A percentile compares a stretch with the other conserved stretches of the same genome.
phyloP scores from a whole-genome alignment of 2,888 invertebrate genomes.

The Aleiodes leptofemur region DNA sequence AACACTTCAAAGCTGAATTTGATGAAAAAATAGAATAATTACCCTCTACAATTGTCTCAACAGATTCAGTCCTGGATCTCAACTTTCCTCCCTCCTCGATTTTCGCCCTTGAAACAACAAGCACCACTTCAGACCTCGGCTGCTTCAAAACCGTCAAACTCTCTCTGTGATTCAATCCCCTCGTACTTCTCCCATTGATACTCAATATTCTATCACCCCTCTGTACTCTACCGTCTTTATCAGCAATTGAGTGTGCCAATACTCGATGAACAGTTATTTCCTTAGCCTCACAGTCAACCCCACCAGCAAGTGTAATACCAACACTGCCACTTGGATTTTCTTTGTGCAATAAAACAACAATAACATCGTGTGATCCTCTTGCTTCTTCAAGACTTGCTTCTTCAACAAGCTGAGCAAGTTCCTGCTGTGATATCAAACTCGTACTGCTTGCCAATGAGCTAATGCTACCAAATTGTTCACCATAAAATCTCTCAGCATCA shows the following conservation, averaged over 20 bases:
- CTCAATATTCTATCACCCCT: conserved; percentile 92
- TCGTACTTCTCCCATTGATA: conserved; percentile 90
- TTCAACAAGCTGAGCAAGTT: conserved; percentile 81
- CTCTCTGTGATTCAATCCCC: conserved; percentile 90
- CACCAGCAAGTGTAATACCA: conserved; percentile 92
- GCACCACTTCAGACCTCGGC: conserved; percentile 86
- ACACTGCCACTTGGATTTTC: conserved; percentile 85
- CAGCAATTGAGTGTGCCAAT: conserved; percentile 89
- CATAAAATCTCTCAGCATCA: conserved; percentile 63
- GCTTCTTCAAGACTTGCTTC: conserved; percentile 82
- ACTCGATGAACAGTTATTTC: conserved; percentile 95
- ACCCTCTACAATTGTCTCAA: conserved; percentile 73
- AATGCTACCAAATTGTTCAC: conserved; percentile 78
- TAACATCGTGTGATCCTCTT: conserved; percentile 76
- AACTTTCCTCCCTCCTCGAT: conserved; percentile 63
- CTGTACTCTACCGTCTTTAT: conserved; percentile 89
- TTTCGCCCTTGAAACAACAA: conserved; percentile 82
- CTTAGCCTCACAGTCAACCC: conserved; percentile 93
- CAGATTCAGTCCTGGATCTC: conserved; percentile 68
- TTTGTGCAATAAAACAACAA: conserved; percentile 82
- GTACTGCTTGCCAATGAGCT: conserved; percentile 79
- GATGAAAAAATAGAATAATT: background rate
- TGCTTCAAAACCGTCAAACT: conserved; percentile 90
- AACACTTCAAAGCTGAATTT: no score
- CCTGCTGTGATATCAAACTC: conserved; percentile 79